A percentile compares a stretch with the other conserved stretches of the same genome.
phyloP scores from a whole-genome alignment of 2,113 vertebrate genomes.

The Notiomystis cincta region DNA sequence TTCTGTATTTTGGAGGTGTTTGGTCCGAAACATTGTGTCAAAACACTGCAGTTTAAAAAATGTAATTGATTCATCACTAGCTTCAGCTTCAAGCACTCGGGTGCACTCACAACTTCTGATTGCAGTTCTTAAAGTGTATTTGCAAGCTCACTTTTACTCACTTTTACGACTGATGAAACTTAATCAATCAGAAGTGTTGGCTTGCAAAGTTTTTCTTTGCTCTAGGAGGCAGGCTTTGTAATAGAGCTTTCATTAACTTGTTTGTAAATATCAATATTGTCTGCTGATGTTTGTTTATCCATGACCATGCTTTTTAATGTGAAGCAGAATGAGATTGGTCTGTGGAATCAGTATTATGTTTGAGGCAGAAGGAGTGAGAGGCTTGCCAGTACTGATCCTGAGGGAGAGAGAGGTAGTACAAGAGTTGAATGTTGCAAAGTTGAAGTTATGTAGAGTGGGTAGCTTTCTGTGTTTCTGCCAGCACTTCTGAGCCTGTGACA shows the following conservation, averaged over 20 bases:
- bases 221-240: neutral
- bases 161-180: neutral
- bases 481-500: neutral
- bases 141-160: neutral
- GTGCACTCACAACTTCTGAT: neutral
- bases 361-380: neutral
- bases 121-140: neutral
- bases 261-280: neutral
- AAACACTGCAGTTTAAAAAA: neutral
- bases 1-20: neutral
- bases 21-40: neutral
- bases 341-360: neutral
- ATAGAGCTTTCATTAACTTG: neutral
- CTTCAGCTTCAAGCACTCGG: neutral
- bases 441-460: neutral
- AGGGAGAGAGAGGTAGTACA: neutral
- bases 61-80: neutral
- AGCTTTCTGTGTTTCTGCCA: neutral
- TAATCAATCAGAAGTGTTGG: neutral
- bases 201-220: neutral
- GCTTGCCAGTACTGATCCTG: neutral
- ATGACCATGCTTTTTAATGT: neutral
- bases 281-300: neutral
- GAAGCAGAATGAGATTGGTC: neutral
- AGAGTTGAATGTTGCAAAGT: neutral